These are phyloP conservation scores for Noctua pronuba DNA, from an alignment of 2,888 invertebrate genomes.

Conservation along the genomic window DNA sequence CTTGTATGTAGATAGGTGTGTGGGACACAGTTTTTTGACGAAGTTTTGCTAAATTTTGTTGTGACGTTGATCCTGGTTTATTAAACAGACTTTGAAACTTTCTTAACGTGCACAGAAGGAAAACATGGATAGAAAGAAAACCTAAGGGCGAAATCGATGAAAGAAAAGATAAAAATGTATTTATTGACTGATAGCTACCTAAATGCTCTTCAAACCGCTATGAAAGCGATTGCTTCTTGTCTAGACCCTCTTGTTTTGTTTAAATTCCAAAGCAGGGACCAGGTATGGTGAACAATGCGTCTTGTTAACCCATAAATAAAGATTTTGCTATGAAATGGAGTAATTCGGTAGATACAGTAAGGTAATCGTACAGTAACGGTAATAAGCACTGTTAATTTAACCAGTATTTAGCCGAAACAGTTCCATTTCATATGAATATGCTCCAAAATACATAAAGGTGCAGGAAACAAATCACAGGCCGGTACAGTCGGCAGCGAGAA, in stretches of 20 bases:
- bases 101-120: neutral
- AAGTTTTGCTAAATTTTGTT: slow-evolving; percentile 5
- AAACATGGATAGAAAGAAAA: neutral
- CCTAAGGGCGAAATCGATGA: neutral
- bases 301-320: too few species aligned
- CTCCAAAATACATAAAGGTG: slow-evolving; percentile 37
- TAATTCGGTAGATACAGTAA: neutral
- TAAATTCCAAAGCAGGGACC: neutral
- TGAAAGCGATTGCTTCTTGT: neutral
- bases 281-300: neutral
- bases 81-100: neutral
- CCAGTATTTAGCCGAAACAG: neutral
- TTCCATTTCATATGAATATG: neutral
- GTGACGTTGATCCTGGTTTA: neutral
- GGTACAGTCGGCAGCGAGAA: slow-evolving; percentile 51
- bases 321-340: neutral
- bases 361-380: neutral
- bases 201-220: neutral
- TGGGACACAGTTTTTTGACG: slow-evolving; percentile 14
- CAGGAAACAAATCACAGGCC: slow-evolving; percentile 31
- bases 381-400: too few species aligned
- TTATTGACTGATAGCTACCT: neutral
- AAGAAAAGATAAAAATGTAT: neutral
- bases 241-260: neutral
- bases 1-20: slow-evolving; percentile 46